A percentile compares a stretch with the other conserved stretches of the same genome.
Conservation (phyloP, 2,113 vertebrate genomes). For the Callospermophilus lateralis region DNA sequence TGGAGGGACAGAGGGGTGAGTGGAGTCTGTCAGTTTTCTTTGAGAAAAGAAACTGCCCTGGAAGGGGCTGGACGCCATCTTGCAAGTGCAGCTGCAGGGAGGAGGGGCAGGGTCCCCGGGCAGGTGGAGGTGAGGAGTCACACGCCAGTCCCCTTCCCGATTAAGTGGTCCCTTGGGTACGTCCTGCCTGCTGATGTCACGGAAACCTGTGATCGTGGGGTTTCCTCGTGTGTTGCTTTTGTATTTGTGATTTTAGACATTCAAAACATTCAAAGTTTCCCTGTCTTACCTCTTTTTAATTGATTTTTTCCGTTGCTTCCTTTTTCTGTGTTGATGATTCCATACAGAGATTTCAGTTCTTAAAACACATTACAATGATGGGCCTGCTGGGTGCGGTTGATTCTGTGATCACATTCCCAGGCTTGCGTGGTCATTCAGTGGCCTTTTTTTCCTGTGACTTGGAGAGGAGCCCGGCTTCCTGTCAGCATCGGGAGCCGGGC, state of each 20-base stretch:
- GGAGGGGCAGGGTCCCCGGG: not conserved
- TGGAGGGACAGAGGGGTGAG: too few relatives aligned
- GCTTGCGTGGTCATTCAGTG: constrained; percentile 32
- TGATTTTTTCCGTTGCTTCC: constrained; percentile 47
- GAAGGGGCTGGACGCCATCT: too few relatives aligned
- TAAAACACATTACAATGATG: constrained; percentile 71
- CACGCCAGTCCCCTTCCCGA: not conserved
- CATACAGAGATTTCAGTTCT: constrained; percentile 38
- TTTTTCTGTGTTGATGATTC: constrained; percentile 49
- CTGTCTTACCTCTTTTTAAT: constrained; percentile 56
- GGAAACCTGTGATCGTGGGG: not conserved
- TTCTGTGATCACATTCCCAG: constrained; percentile 9
- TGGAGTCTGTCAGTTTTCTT: not conserved
- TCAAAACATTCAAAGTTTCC: not conserved
- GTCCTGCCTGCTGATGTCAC: constrained; percentile 8
- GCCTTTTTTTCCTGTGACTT: constrained; percentile 30
- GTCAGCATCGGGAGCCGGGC: not conserved
- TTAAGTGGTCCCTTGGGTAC: not conserved
- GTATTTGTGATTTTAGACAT: constrained; percentile 53
- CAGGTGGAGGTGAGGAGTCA: too few relatives aligned
- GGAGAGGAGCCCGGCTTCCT: constrained; percentile 51
- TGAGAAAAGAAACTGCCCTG: not conserved
- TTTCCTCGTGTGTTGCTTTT: constrained; percentile 35
- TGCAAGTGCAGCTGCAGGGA: not conserved
- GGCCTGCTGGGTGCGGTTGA: constrained; percentile 60